These are phyloP conservation scores for Trichomalopsis sarcophagae DNA, from an alignment of 1,140 invertebrate species.

Conservation along the genomic window DNA sequence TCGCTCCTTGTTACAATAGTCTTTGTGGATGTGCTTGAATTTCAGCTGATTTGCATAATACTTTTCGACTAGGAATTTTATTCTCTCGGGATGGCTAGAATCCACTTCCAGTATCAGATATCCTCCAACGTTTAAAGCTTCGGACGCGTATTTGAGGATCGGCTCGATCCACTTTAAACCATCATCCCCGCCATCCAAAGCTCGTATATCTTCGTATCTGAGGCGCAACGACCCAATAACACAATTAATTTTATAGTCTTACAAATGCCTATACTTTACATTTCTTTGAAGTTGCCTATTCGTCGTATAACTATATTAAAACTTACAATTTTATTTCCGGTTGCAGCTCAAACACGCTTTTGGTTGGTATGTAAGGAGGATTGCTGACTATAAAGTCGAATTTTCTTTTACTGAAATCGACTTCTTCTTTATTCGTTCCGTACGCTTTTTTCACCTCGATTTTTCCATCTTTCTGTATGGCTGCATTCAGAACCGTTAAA, in stretches of 20 bases:
- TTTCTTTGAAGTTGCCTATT: background rate
- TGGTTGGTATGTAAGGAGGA: slow-evolving; percentile 79
- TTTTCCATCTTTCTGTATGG: slow-evolving; percentile 68
- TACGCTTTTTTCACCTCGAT: slow-evolving; percentile 51
- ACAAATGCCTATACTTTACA: background rate
- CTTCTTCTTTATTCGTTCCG: slow-evolving; percentile 59
- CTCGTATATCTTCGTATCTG: slow-evolving; percentile 80
- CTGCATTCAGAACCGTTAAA: slow-evolving; percentile 74
- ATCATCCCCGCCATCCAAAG: slow-evolving; percentile 79
- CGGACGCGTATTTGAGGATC: slow-evolving; percentile 75
- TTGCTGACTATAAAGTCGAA: slow-evolving; percentile 81
- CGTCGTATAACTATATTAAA: background rate
- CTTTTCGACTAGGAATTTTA: slow-evolving; percentile 73
- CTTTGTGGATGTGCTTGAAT: slow-evolving; percentile 74
- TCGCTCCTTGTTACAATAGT: slow-evolving; percentile 77
- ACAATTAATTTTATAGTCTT: background rate
- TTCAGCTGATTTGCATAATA: slow-evolving; percentile 70
- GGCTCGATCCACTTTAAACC: slow-evolving; percentile 77
- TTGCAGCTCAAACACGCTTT: slow-evolving; percentile 74
- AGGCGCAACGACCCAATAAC: slow-evolving; percentile 24
- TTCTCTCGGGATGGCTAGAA: slow-evolving; percentile 75
- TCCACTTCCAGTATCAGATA: slow-evolving; percentile 78
- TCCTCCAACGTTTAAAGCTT: slow-evolving; percentile 72
- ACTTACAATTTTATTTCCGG: slow-evolving; percentile 50
- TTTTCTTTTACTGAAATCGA: slow-evolving; percentile 61